phyloP scores from a whole-genome alignment of 2,888 invertebrate genomes.

The Tyria jacobaeae region DNA sequence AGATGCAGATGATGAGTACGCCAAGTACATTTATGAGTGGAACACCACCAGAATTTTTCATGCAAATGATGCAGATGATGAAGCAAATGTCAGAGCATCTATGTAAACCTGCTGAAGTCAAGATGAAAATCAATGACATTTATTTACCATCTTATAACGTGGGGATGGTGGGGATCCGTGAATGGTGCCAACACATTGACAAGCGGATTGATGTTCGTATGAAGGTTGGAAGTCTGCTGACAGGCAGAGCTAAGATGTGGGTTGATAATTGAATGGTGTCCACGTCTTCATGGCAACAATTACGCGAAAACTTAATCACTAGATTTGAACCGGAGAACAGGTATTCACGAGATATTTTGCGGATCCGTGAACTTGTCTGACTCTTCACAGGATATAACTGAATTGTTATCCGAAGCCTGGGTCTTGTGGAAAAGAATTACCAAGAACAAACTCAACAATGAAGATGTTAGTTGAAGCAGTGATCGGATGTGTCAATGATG shows the following conservation, averaged over 20 bases:
- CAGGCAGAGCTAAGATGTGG: slow-evolving; percentile 50
- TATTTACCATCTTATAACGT: too few relatives aligned
- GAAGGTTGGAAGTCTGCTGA: slow-evolving; percentile 46
- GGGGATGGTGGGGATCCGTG: slow-evolving; percentile 46
- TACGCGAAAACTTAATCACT: slow-evolving; percentile 22
- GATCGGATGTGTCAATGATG: background rate
- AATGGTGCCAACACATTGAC: slow-evolving; percentile 50
- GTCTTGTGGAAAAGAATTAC: slow-evolving; percentile 49
- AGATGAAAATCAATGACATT: too few relatives aligned
- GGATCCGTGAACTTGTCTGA: slow-evolving; percentile 48
- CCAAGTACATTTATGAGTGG: too few relatives aligned
- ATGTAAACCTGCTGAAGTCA: too few relatives aligned
- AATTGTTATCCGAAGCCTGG: slow-evolving; percentile 50
- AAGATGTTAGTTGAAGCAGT: background rate
- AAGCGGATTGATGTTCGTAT: too few relatives aligned
- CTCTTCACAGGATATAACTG: slow-evolving; percentile 40
- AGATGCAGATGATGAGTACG: too few relatives aligned
- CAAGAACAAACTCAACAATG: slow-evolving; percentile 45
- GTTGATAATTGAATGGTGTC: slow-evolving; percentile 51
- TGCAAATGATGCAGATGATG: too few relatives aligned
- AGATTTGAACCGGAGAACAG: slow-evolving; percentile 45
- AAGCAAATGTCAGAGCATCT: too few relatives aligned
- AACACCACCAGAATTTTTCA: too few relatives aligned
- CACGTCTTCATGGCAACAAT: slow-evolving; percentile 44
- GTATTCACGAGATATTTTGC: slow-evolving; percentile 44